Evolutionary conservation across 2,888 invertebrate species (phyloP), one percentile per base, ranked within the genome.

Genomic region (Stegophylla sp.): DNA sequence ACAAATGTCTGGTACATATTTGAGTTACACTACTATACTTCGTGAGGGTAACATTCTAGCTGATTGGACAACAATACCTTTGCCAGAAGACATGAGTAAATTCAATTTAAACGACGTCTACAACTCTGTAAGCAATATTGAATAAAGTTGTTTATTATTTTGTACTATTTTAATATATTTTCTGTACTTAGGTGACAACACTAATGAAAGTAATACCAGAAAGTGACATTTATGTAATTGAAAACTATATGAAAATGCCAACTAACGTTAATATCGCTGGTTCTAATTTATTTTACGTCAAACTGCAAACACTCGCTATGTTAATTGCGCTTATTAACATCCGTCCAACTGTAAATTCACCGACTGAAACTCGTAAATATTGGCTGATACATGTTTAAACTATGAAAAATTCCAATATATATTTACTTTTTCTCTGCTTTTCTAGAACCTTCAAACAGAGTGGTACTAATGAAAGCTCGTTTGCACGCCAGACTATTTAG

Each of bases 381-480:
- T 76, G 41, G 53, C 5, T 13, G 26, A 41, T 34, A 69, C 5
- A 28, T 34, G 17, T 20, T 45, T 53, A 1, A n/a, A 53, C 15
- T 20, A 53, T 7, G 56, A 53, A 3, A 26, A 28, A 41, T 41
- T 64, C 13, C 3, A 63, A 51, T 53, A 0, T 53, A 0, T 13
- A 20, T 7, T 61, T 23, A n/a, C 26, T 34, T 64, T 66, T 41
- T 23, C n/a, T n/a, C n/a, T n/a, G 28, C 45, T 48, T 59, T 71
- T 56, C 20, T 56, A 79, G 79, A 45, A 28, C 20, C 59, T 23
- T 13, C 13, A 13, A 79, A 71, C 41, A 79, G 71, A 63, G 82
- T 82, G 15, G 20, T 73, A 51, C 34, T 82, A n/a, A 73, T 82
- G 63, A 82, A 79, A 74, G 73, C 79, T 12, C 79, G 73, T 48